Conservation (phyloP, 1,140 invertebrate species). For the Brachionus plicatilis region DNA sequence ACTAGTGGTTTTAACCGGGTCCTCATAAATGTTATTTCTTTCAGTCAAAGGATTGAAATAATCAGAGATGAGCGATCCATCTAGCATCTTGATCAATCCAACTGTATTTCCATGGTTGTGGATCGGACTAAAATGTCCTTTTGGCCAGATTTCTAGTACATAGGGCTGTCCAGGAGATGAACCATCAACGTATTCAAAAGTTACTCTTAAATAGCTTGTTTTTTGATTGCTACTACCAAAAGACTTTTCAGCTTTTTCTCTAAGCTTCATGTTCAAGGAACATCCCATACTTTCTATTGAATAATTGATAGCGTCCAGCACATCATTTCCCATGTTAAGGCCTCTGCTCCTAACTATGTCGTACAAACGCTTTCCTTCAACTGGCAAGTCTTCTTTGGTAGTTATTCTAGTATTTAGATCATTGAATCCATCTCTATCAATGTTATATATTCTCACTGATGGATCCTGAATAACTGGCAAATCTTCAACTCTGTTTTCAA, state of each 20-base stretch:
- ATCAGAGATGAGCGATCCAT: background rate
- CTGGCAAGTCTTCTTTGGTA: background rate
- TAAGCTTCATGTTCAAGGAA: background rate
- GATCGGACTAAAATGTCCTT: background rate
- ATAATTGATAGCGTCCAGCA: background rate
- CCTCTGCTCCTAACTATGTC: background rate
- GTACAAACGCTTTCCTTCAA: background rate
- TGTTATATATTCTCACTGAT: background rate
- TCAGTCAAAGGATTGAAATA: background rate
- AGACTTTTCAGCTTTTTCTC: background rate
- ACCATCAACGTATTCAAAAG: background rate
- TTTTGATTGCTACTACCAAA: background rate
- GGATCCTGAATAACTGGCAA: background rate
- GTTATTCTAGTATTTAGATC: background rate
- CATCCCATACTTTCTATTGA: background rate
- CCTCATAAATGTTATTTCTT: background rate
- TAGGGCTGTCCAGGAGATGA: background rate
- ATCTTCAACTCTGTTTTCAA: background rate
- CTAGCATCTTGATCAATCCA: background rate
- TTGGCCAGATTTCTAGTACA: conserved; percentile 6
- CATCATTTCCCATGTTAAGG: background rate
- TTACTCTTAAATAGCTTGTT: background rate
- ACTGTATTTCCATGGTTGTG: conserved; percentile 11
- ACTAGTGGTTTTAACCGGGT: background rate
- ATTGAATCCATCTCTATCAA: background rate